Percentiles rank a stretch among this genome's conserved stretches.
Conservation (phyloP, 2,113 vertebrate genomes). For the Tetrax tetrax region DNA sequence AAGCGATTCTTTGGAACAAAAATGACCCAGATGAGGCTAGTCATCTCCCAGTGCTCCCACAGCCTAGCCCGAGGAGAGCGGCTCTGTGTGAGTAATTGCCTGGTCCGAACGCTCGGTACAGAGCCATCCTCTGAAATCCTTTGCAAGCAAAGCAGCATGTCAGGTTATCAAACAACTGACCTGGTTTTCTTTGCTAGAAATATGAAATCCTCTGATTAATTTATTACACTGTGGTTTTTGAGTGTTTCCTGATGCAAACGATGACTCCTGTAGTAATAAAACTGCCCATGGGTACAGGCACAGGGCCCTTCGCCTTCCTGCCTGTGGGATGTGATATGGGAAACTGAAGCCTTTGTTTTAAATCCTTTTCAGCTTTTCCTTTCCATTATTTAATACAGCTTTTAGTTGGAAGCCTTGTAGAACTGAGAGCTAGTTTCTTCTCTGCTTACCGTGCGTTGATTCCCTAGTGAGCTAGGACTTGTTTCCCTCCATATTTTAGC, state of each 20-base stretch:
- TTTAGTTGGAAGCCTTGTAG: neutral
- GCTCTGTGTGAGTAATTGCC: neutral
- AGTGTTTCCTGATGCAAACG: neutral
- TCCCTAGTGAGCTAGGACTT: neutral
- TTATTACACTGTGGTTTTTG: neutral
- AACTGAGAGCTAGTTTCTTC: neutral
- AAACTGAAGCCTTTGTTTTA: neutral
- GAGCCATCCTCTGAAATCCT: neutral
- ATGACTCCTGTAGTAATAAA: neutral
- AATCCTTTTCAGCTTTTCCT: neutral
- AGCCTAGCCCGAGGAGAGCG: neutral
- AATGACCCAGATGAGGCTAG: neutral
- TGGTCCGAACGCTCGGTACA: neutral
- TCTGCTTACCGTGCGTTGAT: fast-evolving
- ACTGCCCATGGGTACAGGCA: neutral
- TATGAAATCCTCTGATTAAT: neutral
- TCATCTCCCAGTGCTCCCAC: neutral
- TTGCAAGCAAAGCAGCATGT: neutral
- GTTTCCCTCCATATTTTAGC: neutral
- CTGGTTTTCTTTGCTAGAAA: conserved; percentile 26
- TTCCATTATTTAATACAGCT: neutral
- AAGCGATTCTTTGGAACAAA: neutral
- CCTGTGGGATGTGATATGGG: neutral
- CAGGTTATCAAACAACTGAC: neutral
- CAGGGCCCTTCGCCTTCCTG: neutral